A percentile compares a stretch with the other conserved stretches of the same genome.
These are phyloP conservation scores for Oreochromis spilurus DNA, from an alignment of 2,113 vertebrate species.

Conservation along the genomic window DNA sequence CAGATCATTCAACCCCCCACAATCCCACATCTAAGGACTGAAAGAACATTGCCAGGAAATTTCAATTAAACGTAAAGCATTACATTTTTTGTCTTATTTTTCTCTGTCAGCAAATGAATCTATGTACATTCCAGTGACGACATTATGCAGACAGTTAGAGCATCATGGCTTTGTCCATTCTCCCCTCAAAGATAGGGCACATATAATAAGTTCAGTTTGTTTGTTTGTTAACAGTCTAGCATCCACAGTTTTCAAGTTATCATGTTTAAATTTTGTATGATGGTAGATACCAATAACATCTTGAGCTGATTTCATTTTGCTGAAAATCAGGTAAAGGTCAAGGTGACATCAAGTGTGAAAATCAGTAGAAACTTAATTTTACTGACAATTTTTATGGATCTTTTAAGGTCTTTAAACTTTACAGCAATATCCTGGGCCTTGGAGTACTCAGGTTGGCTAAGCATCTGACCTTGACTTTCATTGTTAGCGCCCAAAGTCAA, in stretches of 20 bases:
- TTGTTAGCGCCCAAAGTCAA: not conserved
- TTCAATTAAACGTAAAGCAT: not conserved
- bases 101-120: not conserved
- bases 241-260: not conserved
- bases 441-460: not conserved
- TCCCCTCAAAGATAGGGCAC: not conserved
- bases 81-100: not conserved
- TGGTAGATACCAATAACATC: not conserved
- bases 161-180: not conserved
- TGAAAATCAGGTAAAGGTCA: not conserved
- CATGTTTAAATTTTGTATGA: not conserved
- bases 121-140: not conserved
- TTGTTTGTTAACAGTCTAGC: not conserved
- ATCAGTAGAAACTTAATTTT: not conserved
- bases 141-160: not conserved
- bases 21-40: not conserved
- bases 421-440: not conserved
- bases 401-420: not conserved
- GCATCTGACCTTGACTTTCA: not conserved
- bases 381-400: not conserved
- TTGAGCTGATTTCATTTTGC: not conserved
- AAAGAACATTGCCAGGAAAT: not conserved
- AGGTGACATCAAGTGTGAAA: not conserved
- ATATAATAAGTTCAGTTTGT: not conserved
- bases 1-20: not conserved